phyloP scores from a whole-genome alignment of 2,113 vertebrate genomes.

The Orcinus orca region DNA sequence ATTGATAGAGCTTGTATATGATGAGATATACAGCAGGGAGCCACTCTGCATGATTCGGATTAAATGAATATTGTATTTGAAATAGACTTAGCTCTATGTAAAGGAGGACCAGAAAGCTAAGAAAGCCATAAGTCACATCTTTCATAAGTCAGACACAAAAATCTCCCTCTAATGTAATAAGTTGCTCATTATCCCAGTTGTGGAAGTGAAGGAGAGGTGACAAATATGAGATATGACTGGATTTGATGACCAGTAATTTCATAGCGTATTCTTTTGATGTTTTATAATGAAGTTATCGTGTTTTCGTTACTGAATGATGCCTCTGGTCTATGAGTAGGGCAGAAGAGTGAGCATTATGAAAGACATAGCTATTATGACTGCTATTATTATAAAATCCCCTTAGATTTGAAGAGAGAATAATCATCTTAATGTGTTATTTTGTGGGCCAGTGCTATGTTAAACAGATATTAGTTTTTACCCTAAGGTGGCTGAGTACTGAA shows the following conservation, averaged over 20 bases:
- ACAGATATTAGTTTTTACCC: conserved; percentile 34
- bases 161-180: neutral
- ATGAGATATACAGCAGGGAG: neutral
- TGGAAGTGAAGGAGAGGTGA: neutral
- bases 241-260: neutral
- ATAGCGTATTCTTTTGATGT: neutral
- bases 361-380: neutral
- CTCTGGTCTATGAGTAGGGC: neutral
- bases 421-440: neutral
- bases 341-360: neutral
- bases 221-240: neutral
- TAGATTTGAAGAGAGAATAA: conserved; percentile 37
- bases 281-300: neutral
- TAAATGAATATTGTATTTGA: neutral
- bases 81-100: neutral
- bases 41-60: neutral
- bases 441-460: neutral
- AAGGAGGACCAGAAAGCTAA: neutral
- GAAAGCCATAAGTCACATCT: neutral
- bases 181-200: neutral
- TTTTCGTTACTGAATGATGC: conserved; percentile 7
- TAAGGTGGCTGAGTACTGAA: neutral
- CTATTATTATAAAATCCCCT: conserved; percentile 24
- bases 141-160: neutral
- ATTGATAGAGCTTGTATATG: neutral